Evolutionary conservation across 1,140 invertebrate species (phyloP), one percentile per base, ranked within the genome.

Genomic region (Cydia strobilella): DNA sequence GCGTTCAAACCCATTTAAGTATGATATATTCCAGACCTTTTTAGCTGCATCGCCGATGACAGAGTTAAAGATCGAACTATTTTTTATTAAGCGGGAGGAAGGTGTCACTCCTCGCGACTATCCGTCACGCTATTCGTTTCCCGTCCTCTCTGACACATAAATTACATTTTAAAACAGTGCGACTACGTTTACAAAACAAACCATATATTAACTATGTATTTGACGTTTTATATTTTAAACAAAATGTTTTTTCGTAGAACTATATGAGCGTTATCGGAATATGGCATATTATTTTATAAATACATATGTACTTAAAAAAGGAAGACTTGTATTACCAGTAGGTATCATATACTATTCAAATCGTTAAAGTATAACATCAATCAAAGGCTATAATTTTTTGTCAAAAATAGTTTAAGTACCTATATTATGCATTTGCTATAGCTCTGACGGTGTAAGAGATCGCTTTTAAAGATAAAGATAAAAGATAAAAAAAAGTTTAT

Each of bases 1-100:
- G n/a, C 18, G n/a, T 10, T 54, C 51, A 12, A 59, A 59, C 18
- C 54, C 54, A 20, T 7, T 59, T 59, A 59, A 35, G 65, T 35
- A 69, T 69, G 65, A 69, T 39, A 18, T 69, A 35, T 69, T 39
- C 65, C n/a, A 65, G 31, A 42, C 65, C n/a, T 35, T 59, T 59
- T 63, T 63, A 69, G 18, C 77, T 23, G 77, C 74, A 73, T 59
- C 18, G 74, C 66, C 66, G 82, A 82, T 81, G 84, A 85, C 82
- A 84, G 80, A 82, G 76, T 76, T 76, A 73, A 78, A 82, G 75
- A 76, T 79, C 76, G 79, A 79, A 84, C 78, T 82, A 85, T 86
- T 90, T 91, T 91, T 91, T 91, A 87, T 75, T 35, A 72, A 84
- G 77, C 87, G 86, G 81, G 84, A 88, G 90, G 90, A 91, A 91